phyloP scores from a whole-genome alignment of 2,797 vertebrate species.

The Lacerta bilineata region DNA sequence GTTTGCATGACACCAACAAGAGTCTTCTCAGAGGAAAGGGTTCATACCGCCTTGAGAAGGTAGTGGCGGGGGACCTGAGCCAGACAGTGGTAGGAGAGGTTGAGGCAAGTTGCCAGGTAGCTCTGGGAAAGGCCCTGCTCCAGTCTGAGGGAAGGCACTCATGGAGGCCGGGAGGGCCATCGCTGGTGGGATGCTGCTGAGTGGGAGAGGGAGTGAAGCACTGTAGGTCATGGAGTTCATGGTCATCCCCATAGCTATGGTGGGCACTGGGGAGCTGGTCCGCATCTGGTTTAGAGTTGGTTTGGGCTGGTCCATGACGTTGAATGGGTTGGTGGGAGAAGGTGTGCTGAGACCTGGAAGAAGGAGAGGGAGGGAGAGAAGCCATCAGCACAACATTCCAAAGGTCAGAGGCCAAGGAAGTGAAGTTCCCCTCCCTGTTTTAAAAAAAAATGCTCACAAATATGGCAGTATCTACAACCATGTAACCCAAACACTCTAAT shows the following conservation, averaged over 20 bases:
- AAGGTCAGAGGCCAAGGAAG: not conserved
- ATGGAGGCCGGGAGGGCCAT: slow-evolving; percentile 84
- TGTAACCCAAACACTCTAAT: not conserved
- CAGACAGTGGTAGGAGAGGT: slow-evolving; percentile 85
- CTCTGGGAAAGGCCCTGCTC: slow-evolving; percentile 77
- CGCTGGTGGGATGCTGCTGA: slow-evolving; percentile 83
- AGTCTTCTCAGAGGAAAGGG: slow-evolving; percentile 80
- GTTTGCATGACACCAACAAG: not conserved
- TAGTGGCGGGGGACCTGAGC: slow-evolving; percentile 50
- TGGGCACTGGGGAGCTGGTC: slow-evolving; percentile 87
- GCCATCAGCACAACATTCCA: not conserved
- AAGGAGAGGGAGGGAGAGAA: not conserved
- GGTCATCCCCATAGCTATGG: slow-evolving; percentile 72
- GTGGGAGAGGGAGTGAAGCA: slow-evolving; percentile 87
- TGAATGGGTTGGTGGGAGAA: slow-evolving; percentile 92
- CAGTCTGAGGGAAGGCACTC: slow-evolving; percentile 80
- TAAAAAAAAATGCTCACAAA: not conserved
- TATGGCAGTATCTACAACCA: not conserved
- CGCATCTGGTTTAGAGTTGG: slow-evolving; percentile 95
- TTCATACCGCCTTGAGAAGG: slow-evolving; percentile 73
- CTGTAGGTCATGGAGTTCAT: slow-evolving; percentile 87
- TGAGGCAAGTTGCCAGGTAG: slow-evolving; percentile 85
- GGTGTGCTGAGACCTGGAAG: slow-evolving; percentile 87
- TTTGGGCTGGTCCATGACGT: slow-evolving; percentile 86
- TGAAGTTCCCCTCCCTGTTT: not conserved